Evolutionary conservation across 1,140 invertebrate species (phyloP), one percentile per base, ranked within the genome.

Genomic region (Rhizoglyphus robini): DNA sequence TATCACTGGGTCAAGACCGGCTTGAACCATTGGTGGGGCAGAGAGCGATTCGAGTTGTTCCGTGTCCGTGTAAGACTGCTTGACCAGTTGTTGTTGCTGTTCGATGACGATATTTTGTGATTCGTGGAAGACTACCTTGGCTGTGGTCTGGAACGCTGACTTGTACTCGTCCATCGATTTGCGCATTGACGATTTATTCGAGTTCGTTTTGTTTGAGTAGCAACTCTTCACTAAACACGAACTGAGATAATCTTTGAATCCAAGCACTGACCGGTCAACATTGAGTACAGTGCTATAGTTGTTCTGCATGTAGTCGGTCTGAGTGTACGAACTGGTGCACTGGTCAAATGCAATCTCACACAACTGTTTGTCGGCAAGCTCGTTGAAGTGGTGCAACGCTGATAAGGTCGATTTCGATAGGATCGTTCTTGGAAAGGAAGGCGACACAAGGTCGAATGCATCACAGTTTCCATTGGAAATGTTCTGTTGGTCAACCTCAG

Each of bases 281-380:
- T 8, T 41, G 8, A 41, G 18, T 11, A 41, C 36, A 41, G 36
- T 41, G 36, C 8, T 11, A 41, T 41, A 18, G 18, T 41, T 41
- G 36, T 41, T 41, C 36, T 41, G 36, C 36, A 41, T 41, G 18
- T 41, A 41, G 36, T 41, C 36, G 18, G 36, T 41, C 8, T 11
- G 8, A 41, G 18, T 41, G 36, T 41, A 41, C 18, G 36, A 18
- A 18, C 18, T 41, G 8, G 36, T 11, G 8, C 51, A 54, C 8
- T 54, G 23, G 15, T 25, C 23, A 20, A 54, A 27, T 8, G 8
- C 8, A 8, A 20, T 54, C 23, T 8, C 8, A 11, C 8, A 32
- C 51, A 54, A 32, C 51, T 54, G 51, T 11, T 54, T 23, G 23
- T 54, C 51, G 23, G 8, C 23, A 54, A 54, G 51, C 51, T 54